Evolutionary conservation across 1,140 invertebrate species (phyloP), one percentile per base, ranked within the genome.

Genomic region (Arion vulgaris): DNA sequence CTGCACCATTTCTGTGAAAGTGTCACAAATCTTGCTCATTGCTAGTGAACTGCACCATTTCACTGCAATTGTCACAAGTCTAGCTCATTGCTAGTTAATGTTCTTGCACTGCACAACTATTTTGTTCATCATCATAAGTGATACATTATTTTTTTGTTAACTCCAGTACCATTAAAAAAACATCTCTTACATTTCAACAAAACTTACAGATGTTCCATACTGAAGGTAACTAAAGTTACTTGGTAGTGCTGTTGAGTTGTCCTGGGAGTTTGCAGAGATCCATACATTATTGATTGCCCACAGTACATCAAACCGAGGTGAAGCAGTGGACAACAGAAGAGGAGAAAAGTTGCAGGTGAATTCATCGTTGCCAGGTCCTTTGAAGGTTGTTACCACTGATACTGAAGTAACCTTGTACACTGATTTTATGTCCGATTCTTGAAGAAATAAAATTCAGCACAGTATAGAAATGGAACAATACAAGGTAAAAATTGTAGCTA

Each of bases 251-350:
- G 41, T 80, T 72, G 19, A 68, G 23, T 38, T 79, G 4, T 41
- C 39, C 66, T 41, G 28, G n/a, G 82, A 57, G 39, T 62, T 73
- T 38, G 81, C 83, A 62, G 76, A 77, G 26, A 85, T 81, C 73
- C 83, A 87, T 49, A 66, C 53, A 26, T 86, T 85, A 68, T 88
- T 81, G 32, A 87, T 81, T 36, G 77, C 83, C 87, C 87, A 88
- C n/a, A 88, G 76, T 0, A 88, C 81, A 77, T 84, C 69, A 26
- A 84, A 85, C 1, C 78, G 74, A 19, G 87, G 49, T 23, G 34
- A 57, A 11, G 34, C 71, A 7, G 38, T 34, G 23, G 32, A 19
- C 11, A 41, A 28, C 13, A 19, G 5, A 23, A 26, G 26, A 15
- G 45, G 36, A 11, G 74, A 49, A 82, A 85, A 88, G 0, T 73